Base-by-base conservation (phyloP, 2,797 vertebrate genomes). In the Xenentodon cancila region DNA sequence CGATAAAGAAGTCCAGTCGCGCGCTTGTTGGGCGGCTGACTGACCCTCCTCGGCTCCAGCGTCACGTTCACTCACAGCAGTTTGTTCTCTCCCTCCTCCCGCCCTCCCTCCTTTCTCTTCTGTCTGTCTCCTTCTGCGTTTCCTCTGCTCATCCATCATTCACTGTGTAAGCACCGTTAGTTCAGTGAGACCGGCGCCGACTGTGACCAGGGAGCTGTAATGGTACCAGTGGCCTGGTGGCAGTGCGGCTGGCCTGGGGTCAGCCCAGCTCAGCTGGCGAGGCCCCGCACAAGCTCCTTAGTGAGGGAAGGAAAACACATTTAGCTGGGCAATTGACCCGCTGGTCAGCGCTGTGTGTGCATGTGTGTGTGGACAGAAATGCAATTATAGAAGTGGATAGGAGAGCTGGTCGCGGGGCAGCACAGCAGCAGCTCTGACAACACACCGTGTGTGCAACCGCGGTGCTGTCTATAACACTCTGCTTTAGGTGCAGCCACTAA, bases 341-440 rank as follows among this genome's bases (percentile, higher is more conserved):
- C 57, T 73, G 86, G 82, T 81, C 84, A 68, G 68, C 58, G 32
- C 47, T 56, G 45, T 69, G 51, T 75, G 70, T 73, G 58, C 46
- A 53, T 13, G 22, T 65, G 68, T 56, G 63, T 45, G 68, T 62
- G 66, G 19, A 56, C 73, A 93, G 89, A 92, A 95, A 95, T 94
- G 94, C 95, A 95, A 96, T 97, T 96, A 96, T 95, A 95, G 91
- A 90, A 93, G 49, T 93, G 80, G 92, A 93, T 93, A 88, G 89
- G 92, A 86, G 84, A 87, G 91, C 88, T 84, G 88, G 90, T 94
- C 93, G 90, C 91, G 87, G 89, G 92, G 88, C 90, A 92, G 71
- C 70, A 25, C 19, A 60, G 64, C 51, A 57, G 71, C 74, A 64
- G 77, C 85, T 77, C 71, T 74, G 78, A 71, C 74, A 42, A 53